These are phyloP conservation scores for Paraescarpia echinospica DNA, from an alignment of 1,140 invertebrate species.

Conservation along the genomic window DNA sequence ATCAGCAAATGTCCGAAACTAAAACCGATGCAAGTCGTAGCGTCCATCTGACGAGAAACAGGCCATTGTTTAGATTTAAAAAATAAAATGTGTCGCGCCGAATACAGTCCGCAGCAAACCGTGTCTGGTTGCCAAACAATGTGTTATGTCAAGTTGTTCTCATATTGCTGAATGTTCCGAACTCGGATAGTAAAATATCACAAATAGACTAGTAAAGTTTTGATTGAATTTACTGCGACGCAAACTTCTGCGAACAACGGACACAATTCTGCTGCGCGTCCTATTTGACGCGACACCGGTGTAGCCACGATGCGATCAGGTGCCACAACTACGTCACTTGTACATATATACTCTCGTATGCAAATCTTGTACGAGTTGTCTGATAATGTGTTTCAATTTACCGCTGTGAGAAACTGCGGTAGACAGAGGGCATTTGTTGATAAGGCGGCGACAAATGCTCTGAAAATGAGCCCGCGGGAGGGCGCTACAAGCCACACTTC, in stretches of 20 bases:
- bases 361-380: background rate
- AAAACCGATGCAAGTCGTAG: background rate
- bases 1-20: background rate
- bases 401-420: background rate
- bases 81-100: background rate
- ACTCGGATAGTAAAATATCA: background rate
- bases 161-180: background rate
- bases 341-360: background rate
- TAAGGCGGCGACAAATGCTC: background rate
- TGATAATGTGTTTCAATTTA: background rate
- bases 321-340: background rate
- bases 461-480: background rate
- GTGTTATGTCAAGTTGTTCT: background rate
- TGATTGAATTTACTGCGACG: background rate
- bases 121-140: background rate
- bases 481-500: background rate
- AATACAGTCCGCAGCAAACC: background rate
- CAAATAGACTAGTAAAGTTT: background rate
- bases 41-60: background rate
- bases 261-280: background rate
- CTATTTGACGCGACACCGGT: background rate
- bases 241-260: background rate
- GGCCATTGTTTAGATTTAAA: background rate
- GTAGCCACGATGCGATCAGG: background rate
- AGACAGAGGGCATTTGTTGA: background rate